These are phyloP conservation scores for Hermetia illucens DNA, from an alignment of 1,140 invertebrate species.

Conservation along the genomic window DNA sequence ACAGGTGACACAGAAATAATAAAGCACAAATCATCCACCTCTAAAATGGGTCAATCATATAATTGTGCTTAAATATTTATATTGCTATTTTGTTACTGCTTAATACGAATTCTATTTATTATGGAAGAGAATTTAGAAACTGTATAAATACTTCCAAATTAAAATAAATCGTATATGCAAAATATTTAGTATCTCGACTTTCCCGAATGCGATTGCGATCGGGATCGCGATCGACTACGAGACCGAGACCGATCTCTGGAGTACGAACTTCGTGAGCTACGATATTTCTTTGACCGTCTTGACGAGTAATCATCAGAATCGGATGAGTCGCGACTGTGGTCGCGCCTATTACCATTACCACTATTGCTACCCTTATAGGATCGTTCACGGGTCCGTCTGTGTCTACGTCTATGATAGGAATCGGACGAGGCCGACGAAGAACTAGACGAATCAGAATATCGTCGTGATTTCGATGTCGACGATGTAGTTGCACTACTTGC, in stretches of 20 bases:
- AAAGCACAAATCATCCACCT: too few species aligned
- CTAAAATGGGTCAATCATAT: too few species aligned
- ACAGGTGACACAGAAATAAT: too few species aligned
- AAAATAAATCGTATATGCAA: neutral
- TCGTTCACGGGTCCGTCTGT: too few species aligned
- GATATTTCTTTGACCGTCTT: neutral
- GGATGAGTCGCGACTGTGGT: neutral
- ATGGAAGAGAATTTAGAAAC: too few species aligned
- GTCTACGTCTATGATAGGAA: too few species aligned
- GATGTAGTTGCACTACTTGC: too few species aligned
- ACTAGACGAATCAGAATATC: too few species aligned
- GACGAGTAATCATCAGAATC: neutral
- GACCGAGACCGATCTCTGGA: neutral
- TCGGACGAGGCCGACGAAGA: too few species aligned
- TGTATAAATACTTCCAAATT: too few species aligned
- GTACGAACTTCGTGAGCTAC: neutral
- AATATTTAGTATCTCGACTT: neutral
- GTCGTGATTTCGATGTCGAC: too few species aligned
- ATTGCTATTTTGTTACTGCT: neutral
- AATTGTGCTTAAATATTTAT: neutral
- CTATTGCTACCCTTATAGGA: too few species aligned
- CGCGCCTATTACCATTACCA: neutral
- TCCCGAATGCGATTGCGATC: neutral
- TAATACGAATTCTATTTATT: neutral
- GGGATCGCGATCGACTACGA: neutral